Evolutionary conservation across 2,113 vertebrate species (phyloP).

Genomic region (Gnathonemus echidnorhynchus): DNA sequence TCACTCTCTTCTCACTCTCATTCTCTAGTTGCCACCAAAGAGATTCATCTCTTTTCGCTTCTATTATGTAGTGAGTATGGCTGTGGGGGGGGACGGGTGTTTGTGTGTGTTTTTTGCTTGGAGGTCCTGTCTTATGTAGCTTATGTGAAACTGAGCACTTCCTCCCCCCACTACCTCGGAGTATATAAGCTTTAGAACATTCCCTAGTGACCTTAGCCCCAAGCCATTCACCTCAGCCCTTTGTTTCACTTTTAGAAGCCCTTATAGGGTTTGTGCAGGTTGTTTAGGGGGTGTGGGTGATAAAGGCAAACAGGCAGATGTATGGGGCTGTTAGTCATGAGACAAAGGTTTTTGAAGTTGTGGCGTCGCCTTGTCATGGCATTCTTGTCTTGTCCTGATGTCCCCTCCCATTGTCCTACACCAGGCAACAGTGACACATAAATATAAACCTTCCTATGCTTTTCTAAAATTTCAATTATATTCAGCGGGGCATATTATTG

Average conservation of each 20-base stretch:
- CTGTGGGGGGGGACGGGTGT: not conserved
- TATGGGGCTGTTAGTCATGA: not conserved
- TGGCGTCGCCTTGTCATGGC: not conserved
- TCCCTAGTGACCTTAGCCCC: not conserved
- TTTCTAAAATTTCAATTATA: not conserved
- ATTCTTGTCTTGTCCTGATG: not conserved
- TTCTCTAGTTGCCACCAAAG: not conserved
- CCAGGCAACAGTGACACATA: not conserved
- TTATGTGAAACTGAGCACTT: not conserved
- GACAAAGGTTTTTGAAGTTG: not conserved
- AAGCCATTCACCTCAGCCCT: not conserved
- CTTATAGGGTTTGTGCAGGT: not conserved
- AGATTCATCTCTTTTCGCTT: not conserved
- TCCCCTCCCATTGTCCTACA: not conserved
- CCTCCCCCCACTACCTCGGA: not conserved
- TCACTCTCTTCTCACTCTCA: not conserved
- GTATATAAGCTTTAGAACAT: not conserved
- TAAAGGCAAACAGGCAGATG: not conserved
- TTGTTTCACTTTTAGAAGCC: not conserved
- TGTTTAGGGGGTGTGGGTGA: not conserved
- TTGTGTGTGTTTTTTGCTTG: not conserved
- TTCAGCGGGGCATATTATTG: not conserved
- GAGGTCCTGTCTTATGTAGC: not conserved
- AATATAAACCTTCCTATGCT: not conserved
- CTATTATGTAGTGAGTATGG: not conserved